phyloP scores from a whole-genome alignment of 2,888 invertebrate genomes.

The Ophraella communa region DNA sequence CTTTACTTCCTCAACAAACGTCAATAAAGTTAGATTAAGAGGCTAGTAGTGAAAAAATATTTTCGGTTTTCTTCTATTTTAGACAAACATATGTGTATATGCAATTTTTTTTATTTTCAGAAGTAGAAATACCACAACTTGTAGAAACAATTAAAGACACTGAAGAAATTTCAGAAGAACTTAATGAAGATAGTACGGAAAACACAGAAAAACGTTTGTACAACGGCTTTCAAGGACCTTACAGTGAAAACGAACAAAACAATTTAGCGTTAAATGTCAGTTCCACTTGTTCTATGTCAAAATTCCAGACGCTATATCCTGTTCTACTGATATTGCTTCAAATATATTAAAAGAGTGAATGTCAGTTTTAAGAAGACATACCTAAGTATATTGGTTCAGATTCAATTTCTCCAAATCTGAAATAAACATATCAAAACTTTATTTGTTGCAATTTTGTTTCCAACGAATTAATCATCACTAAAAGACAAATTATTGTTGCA shows the following conservation, averaged over 20 bases:
- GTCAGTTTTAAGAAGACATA: neutral
- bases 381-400: neutral
- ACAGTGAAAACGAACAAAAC: constrained; percentile 65
- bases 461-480: neutral
- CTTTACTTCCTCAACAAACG: too few species aligned
- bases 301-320: constrained; percentile 39
- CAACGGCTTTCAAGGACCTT: constrained; percentile 70
- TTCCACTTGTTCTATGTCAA: constrained; percentile 37
- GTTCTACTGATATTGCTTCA: constrained; percentile 51
- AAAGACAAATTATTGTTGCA: neutral
- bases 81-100: too few species aligned
- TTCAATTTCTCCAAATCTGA: neutral
- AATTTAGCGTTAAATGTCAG: constrained; percentile 45
- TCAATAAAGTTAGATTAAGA: too few species aligned
- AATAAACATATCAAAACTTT: neutral
- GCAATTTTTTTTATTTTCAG: constrained; percentile 55
- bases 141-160: constrained; percentile 63
- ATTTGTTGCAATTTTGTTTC: too few species aligned
- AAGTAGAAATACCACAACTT: constrained; percentile 68
- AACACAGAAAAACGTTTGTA: constrained; percentile 53
- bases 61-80: too few species aligned
- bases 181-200: constrained; percentile 43
- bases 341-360: constrained; percentile 43
- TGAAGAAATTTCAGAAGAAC: constrained; percentile 43
- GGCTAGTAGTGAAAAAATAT: too few species aligned